Base-by-base conservation (phyloP, 2,797 vertebrate genomes). In the Gila robusta region DNA sequence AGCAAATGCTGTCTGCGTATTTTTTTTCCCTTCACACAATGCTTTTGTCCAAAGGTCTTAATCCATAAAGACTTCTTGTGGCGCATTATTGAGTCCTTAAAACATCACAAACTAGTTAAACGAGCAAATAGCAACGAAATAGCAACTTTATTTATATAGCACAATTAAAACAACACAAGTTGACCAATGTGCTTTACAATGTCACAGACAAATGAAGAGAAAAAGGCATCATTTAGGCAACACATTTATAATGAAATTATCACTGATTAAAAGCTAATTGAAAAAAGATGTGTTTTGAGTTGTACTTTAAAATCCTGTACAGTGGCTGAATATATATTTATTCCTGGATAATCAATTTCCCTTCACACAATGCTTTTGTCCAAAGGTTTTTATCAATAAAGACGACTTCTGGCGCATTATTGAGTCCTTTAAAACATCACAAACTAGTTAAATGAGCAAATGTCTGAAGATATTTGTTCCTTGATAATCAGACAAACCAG, bases 21-120 rank as follows among this genome's bases (percentile, higher is more conserved):
- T 90, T 91, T 70, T 91, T 91, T 91, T 92, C 84, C 47, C 85
- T 56, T 66, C 54, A 72, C 66, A 71, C 82, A 93, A 94, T 94
- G 95, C 94, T 96, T 96, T 95, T 96, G 95, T 96, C 93, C 95
- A 94, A 96, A 95, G 94, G 95, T 94, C 91, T 90, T 94, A 93
- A 95, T 94, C 93, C 92, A 91, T 91, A 89, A 88, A 91, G 92
- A 93, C 91, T 91, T 91, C 92, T 92, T 90, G 91, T 66, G 62
- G 47, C 2, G 3, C 35, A 66, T 9, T 39, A 69, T 39, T 5
- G 56, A 79, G 71, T 64, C 12, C 16, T 49, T 49, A 49, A 17
- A 17, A 17, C 16, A 49, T 49, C 47, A 12, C 23, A 21, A 67
- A 54, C 47, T 4, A 39, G 17, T 62, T 28, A 28, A 73, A 32